Evolutionary conservation across 1,140 invertebrate species (phyloP), one percentile per base, ranked within the genome.

Genomic region (Philotrypesis tridentata): DNA sequence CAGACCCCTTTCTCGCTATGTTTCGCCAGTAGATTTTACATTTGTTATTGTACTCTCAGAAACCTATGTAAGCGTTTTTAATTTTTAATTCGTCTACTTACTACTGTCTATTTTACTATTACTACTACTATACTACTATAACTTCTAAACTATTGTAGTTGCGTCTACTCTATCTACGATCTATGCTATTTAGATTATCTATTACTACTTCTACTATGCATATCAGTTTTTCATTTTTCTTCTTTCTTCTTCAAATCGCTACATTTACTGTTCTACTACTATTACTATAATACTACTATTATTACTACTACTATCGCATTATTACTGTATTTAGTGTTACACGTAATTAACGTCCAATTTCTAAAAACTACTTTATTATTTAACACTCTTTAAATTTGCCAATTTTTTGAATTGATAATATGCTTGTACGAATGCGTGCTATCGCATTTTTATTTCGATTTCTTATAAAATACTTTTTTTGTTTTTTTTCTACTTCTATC

Each of bases 161-260:
- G 79, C 75, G 75, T 82, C 75, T 79, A 79, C 74, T 14, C 67
- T 77, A 67, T 83, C 75, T 79, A 75, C 29, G 76, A 83, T 83
- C 76, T 79, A 72, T 83, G 82, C 76, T 83, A 83, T 33, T 77
- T 78, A 82, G 60, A 73, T 68, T 78, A 61, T 77, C 79, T 82
- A 68, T 76, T 65, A 83, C 60, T 79, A 84, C 82, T 85, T 81
- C 67, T 83, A 85, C 78, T 85, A 82, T 82, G 75, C 79, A n/a
- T 85, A 80, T 83, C 83, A 82, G 75, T 84, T 73, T 80, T 65
- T 77, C 27, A 60, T 83, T 80, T 68, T 78, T 76, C 33, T 70
- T 40, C 43, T 61, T 82, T 70, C 77, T 79, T 61, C 60, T 27
- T 65, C 61, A 65, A 65, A 65, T 65, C 61, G 61, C 61, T 65